These are phyloP conservation scores for Aspiorhynchus laticeps DNA, from an alignment of 2,113 vertebrate genomes.

Conservation along the genomic window DNA sequence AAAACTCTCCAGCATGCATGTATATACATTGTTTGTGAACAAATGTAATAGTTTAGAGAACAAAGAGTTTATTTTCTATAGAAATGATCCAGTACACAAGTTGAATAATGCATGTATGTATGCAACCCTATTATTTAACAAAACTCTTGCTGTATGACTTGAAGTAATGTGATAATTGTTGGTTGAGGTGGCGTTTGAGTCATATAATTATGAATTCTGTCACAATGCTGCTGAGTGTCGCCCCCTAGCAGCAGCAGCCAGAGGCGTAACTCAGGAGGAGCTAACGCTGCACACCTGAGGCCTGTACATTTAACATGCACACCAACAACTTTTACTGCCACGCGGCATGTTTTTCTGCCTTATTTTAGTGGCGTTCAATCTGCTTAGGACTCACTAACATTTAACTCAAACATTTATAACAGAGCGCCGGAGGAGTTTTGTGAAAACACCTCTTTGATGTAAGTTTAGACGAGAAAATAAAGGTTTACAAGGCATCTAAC, in stretches of 20 bases:
- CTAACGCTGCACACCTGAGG: not conserved
- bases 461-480: slow-evolving; percentile 52
- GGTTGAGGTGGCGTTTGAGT: not conserved
- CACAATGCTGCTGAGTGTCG: slow-evolving; percentile 11
- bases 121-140: not conserved
- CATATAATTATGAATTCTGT: not conserved
- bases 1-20: too few species aligned
- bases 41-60: not conserved
- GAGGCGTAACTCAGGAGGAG: not conserved
- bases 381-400: slow-evolving; percentile 48
- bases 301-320: slow-evolving; percentile 31
- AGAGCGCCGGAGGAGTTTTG: slow-evolving; percentile 46
- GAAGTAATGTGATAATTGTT: not conserved
- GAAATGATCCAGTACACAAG: not conserved
- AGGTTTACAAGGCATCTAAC: slow-evolving; percentile 59
- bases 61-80: not conserved
- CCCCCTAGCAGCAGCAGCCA: slow-evolving; percentile 62
- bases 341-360: slow-evolving; percentile 39
- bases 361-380: slow-evolving; percentile 20
- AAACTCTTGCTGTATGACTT: not conserved
- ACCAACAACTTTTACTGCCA: slow-evolving; percentile 5
- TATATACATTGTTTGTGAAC: too few species aligned
- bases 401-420: slow-evolving; percentile 42
- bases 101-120: not conserved
- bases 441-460: slow-evolving; percentile 59